phyloP scores from a whole-genome alignment of 2,888 invertebrate species.

The Acanthosepion pharaonis region DNA sequence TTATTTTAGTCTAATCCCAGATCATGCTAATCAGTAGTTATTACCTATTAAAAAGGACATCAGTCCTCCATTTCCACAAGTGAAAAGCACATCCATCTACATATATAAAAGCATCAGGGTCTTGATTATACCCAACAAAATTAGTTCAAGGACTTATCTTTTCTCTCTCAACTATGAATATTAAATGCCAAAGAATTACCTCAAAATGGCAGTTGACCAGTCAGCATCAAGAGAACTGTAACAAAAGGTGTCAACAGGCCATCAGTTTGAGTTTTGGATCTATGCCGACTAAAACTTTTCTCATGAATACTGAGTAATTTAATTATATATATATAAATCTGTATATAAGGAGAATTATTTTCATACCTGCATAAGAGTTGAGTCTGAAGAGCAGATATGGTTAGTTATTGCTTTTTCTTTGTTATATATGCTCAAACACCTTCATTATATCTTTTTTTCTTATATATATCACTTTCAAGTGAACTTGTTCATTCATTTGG shows the following conservation, averaged over 20 bases:
- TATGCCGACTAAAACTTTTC: background rate
- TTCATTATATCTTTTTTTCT: background rate
- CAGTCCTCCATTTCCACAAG: background rate
- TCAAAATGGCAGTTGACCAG: background rate
- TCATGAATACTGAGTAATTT: background rate
- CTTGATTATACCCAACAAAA: background rate
- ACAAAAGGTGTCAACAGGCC: background rate
- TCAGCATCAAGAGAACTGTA: background rate
- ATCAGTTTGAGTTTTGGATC: background rate
- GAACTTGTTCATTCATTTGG: background rate
- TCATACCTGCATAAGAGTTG: background rate
- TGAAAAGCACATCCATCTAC: background rate
- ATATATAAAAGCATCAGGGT: background rate
- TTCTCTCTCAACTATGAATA: background rate
- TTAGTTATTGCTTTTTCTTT: background rate
- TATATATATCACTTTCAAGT: background rate
- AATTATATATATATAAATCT: background rate
- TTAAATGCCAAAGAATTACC: background rate
- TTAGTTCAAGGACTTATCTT: background rate
- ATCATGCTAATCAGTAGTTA: too few species aligned
- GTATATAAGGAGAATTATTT: too few species aligned
- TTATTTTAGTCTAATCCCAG: too few species aligned
- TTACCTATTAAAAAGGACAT: background rate
- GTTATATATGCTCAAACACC: background rate
- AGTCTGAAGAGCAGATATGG: background rate